phyloP scores from a whole-genome alignment of 1,140 invertebrate genomes.

The Drosophila sproati region DNA sequence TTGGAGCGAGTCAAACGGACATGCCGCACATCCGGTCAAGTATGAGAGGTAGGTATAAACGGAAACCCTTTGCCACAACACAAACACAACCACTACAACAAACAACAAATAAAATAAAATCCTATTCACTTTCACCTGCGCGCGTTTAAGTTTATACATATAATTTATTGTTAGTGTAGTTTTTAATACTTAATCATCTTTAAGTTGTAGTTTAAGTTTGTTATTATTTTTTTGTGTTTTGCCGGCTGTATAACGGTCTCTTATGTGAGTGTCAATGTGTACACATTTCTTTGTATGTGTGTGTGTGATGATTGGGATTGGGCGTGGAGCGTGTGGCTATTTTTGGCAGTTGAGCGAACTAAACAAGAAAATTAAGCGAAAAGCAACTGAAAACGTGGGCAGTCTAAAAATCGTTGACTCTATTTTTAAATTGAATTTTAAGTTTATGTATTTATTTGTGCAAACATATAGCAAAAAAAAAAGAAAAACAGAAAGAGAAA shows the following conservation, averaged over 20 bases:
- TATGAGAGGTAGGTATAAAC: conserved; percentile 84
- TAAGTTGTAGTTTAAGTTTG: conserved; percentile 41
- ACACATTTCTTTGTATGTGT: conserved; percentile 33
- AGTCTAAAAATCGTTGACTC: conserved; percentile 34
- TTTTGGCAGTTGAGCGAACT: conserved; percentile 66
- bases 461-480: conserved; percentile 50
- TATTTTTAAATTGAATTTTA: conserved; percentile 52
- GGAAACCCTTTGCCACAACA: conserved; percentile 5
- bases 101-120: conserved; percentile 30
- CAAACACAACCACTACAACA: conserved; percentile 9
- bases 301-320: conserved; percentile 34
- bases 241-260: conserved; percentile 18
- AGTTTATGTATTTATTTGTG: conserved; percentile 66
- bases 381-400: conserved; percentile 64
- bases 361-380: conserved; percentile 58
- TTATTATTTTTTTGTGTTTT: neutral
- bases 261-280: conserved; percentile 19
- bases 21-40: conserved; percentile 84
- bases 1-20: conserved; percentile 83
- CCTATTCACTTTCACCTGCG: conserved; percentile 71
- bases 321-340: conserved; percentile 63
- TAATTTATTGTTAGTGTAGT: conserved; percentile 50
- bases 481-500: conserved; percentile 50
- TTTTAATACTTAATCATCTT: conserved; percentile 6
- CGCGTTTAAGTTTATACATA: conserved; percentile 66